A percentile compares a stretch with the other conserved stretches of the same genome.
Conservation (phyloP, 1,140 invertebrate genomes). For the Papilio polyxenes region DNA sequence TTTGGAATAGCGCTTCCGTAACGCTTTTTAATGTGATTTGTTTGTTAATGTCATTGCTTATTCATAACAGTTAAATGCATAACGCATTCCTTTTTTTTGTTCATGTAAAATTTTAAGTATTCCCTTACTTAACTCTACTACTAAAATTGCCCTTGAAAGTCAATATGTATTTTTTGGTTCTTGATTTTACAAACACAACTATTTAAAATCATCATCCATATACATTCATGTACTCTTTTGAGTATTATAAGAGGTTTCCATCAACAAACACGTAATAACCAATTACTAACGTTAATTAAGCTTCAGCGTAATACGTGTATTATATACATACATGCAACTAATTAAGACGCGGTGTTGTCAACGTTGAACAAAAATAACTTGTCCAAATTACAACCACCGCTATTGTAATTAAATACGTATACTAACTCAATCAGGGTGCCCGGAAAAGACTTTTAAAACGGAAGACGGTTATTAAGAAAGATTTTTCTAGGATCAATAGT, state of each 20-base stretch:
- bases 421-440: no score
- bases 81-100: background rate
- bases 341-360: background rate
- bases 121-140: background rate
- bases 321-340: background rate
- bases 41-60: conserved; percentile 34
- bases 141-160: background rate
- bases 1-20: conserved; percentile 35
- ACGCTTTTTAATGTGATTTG: conserved; percentile 37
- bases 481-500: no score
- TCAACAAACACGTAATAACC: background rate
- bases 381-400: background rate
- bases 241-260: background rate
- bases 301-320: background rate
- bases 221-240: background rate
- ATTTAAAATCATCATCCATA: background rate
- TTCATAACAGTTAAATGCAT: conserved; percentile 30
- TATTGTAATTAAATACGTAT: no score
- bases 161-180: no score
- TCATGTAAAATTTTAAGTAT: background rate
- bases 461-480: no score
- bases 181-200: background rate
- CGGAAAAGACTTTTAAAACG: no score
- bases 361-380: background rate
- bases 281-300: background rate